These are phyloP conservation scores for Trachelipus rathkii DNA, from an alignment of 1,140 invertebrate species.

Conservation along the genomic window DNA sequence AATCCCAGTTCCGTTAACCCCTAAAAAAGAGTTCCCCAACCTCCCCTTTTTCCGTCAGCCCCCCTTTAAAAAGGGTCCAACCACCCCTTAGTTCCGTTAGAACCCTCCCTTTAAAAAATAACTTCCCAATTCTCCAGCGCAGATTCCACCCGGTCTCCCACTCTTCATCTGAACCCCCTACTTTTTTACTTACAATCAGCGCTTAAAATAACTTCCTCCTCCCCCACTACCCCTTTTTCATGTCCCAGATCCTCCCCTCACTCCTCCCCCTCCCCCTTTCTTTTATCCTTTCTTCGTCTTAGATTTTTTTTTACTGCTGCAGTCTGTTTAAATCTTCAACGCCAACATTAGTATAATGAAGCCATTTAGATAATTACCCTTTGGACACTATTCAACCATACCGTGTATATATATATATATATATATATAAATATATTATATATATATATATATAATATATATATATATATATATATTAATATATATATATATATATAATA, in stretches of 20 bases:
- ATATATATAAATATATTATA: neutral
- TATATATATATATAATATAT: neutral
- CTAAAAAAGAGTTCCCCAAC: too few relatives aligned
- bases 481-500: too few relatives aligned
- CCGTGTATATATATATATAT: slow-evolving; percentile 3
- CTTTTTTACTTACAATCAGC: too few relatives aligned
- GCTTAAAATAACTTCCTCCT: neutral
- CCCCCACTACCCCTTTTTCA: neutral
- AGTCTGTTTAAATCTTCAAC: slow-evolving; percentile 13
- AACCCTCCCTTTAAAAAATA: too few relatives aligned
- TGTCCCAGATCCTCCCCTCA: neutral
- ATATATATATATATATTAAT: neutral
- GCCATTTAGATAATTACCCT: slow-evolving; percentile 12
- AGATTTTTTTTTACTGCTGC: neutral
- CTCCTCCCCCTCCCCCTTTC: neutral
- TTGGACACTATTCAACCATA: neutral
- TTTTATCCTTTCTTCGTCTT: neutral
- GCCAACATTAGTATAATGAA: slow-evolving; percentile 5
- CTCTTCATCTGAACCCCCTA: too few relatives aligned
- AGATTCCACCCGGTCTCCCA: too few relatives aligned
- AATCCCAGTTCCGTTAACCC: too few relatives aligned
- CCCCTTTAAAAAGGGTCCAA: too few relatives aligned
- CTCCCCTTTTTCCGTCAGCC: too few relatives aligned
- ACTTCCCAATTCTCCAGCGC: too few relatives aligned
- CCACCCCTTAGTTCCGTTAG: too few relatives aligned